phyloP scores from a whole-genome alignment of 2,888 invertebrate species.

The Sphecodes monilicornis region DNA sequence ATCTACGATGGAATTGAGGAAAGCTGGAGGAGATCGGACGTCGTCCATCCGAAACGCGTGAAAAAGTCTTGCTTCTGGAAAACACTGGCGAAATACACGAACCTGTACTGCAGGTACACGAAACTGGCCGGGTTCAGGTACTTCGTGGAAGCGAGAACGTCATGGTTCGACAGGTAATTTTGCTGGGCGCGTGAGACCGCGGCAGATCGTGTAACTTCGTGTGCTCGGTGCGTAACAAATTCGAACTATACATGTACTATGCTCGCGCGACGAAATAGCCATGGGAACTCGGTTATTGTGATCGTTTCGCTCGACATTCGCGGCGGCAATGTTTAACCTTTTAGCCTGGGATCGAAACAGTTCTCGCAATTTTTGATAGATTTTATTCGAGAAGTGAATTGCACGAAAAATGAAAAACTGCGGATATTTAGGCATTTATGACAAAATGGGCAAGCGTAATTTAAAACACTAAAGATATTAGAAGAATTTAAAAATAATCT shows the following conservation, averaged over 20 bases:
- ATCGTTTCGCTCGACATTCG: not conserved
- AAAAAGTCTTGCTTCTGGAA: constrained; percentile 10
- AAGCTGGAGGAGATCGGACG: constrained; percentile 11
- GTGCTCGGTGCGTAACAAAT: not conserved
- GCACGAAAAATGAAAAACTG: not conserved
- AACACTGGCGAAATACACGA: constrained; percentile 58
- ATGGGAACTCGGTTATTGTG: not conserved
- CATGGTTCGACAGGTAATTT: constrained; percentile 76
- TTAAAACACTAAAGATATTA: too few species aligned
- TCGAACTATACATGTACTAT: not conserved
- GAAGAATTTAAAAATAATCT: too few species aligned
- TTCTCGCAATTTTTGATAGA: not conserved
- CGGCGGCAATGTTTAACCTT: not conserved
- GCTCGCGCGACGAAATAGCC: not conserved
- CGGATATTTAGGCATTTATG: too few species aligned
- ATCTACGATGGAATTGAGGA: constrained; percentile 22
- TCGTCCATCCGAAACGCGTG: not conserved
- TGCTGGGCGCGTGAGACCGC: not conserved
- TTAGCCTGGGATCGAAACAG: not conserved
- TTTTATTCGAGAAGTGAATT: not conserved
- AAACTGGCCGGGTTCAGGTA: constrained; percentile 74
- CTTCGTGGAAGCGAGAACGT: constrained; percentile 66
- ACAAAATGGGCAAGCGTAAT: too few species aligned
- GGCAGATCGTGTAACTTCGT: not conserved
- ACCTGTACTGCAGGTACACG: constrained; percentile 73